A percentile compares a stretch with the other conserved stretches of the same genome.
Conservation (phyloP, 2,888 invertebrate species). For the Chrysotoxum bicinctum region DNA sequence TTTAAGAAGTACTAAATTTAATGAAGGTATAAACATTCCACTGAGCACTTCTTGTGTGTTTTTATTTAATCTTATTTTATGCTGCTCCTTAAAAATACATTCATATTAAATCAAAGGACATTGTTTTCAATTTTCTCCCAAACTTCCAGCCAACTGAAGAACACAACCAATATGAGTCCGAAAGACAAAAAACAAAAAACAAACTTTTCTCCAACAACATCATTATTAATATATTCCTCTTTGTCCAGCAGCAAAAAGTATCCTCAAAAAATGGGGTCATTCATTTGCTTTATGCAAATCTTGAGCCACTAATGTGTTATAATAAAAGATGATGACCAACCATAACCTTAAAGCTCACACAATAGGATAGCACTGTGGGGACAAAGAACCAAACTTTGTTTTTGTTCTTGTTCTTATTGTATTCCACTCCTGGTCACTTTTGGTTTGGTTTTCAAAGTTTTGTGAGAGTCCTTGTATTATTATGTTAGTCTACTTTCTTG, state of each 20-base stretch:
- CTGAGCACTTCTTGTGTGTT: background rate
- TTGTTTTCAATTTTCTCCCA: constrained; percentile 20
- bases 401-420: background rate
- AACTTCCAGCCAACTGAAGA: background rate
- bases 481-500: background rate
- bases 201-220: constrained; percentile 30
- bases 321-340: constrained; percentile 60
- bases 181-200: background rate
- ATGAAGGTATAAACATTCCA: background rate
- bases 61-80: background rate
- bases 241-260: constrained; percentile 1
- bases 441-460: constrained; percentile 55
- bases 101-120: background rate
- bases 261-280: constrained; percentile 43
- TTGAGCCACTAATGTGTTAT: constrained; percentile 62
- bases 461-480: background rate
- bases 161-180: constrained; percentile 13
- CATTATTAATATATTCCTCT: constrained; percentile 37
- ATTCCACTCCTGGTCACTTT: constrained; percentile 34
- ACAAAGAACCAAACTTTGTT: constrained; percentile 17
- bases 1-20: too few relatives aligned
- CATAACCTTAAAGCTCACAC: constrained; percentile 11
- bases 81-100: background rate
- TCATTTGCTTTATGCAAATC: constrained; percentile 54
- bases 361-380: background rate